Base-by-base conservation (phyloP, 2,888 invertebrate species). In the Orchestes rusci region DNA sequence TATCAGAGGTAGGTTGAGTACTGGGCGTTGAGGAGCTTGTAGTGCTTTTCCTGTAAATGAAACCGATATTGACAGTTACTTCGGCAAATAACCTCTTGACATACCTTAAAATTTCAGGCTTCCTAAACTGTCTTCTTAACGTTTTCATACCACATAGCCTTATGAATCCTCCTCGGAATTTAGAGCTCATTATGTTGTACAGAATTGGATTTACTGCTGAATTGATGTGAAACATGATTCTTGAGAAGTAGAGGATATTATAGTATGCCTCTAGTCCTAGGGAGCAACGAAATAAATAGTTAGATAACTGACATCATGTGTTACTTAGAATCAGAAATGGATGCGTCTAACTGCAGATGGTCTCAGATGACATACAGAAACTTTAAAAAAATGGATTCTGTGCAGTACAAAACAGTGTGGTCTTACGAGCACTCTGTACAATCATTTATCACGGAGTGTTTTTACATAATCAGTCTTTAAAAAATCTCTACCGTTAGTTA, bases 161-260 rank as follows among this genome's bases (percentile, higher is more conserved):
- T 40, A 83, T 73, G 56, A 89, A 88, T 3, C 87, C 88, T 38
- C 82, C 81, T 5, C 92, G 77, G 70, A 93, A 93, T 65, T 91
- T 92, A 1, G 90, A 86, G 45, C 90, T 90, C 83, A 92, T 89
- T 42, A 92, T 75, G 66, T 91, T 92, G 69, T 93, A 93, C 39
- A 93, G 71, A 59, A 92, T 86, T 8, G 92, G 92, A 72, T 93
- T 93, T 42, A 91, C 80, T 8, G 91, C 91, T 35, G 91, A 91
- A 68, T 93, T 92, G 40, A 91, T 75, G 69, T 91, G 90, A 54
- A 89, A 71, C 84, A 92, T 86, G 41, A 90, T 81, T 54, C 92
- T 79, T 62, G 85, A 85, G 69, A 90, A 85, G 68, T 86, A 89
- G 50, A 92, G 72, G 48, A 91, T 71, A 64, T 82, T 84, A 69